These are phyloP conservation scores for Disparrhopalites patrizii DNA, from an alignment of 2,888 invertebrate species.

Conservation along the genomic window DNA sequence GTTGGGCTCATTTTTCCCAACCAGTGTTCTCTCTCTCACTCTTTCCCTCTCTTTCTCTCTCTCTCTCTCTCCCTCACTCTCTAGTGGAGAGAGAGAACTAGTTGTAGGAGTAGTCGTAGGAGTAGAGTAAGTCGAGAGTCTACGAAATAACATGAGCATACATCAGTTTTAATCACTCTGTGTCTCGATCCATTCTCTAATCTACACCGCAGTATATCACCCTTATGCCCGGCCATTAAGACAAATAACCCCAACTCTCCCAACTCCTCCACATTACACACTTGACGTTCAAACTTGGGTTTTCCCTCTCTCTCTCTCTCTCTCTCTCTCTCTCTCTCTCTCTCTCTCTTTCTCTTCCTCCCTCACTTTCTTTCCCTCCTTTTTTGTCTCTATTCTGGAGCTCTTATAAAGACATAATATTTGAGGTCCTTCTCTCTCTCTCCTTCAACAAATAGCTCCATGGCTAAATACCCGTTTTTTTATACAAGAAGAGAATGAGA, in stretches of 20 bases:
- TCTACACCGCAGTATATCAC: constrained; percentile 43
- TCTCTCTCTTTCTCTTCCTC: background rate
- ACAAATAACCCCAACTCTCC: constrained; percentile 27
- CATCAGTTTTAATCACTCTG: constrained; percentile 47
- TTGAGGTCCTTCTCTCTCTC: too few relatives aligned
- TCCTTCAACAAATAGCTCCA: background rate
- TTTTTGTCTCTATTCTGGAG: too few relatives aligned
- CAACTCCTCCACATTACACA: constrained; percentile 13
- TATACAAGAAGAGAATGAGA: too few relatives aligned
- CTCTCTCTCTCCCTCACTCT: too few relatives aligned
- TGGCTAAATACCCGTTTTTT: background rate
- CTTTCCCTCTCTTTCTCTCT: too few relatives aligned
- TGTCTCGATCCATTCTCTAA: constrained; percentile 44
- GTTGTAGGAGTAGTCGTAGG: too few relatives aligned
- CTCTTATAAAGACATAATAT: too few relatives aligned
- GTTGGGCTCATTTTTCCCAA: constrained; percentile 48
- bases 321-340: background rate
- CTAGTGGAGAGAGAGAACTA: constrained; percentile 17
- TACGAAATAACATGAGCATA: constrained; percentile 41
- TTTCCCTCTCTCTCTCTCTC: background rate
- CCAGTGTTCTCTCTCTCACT: constrained; percentile 23
- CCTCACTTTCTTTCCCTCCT: too few relatives aligned
- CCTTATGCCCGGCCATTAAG: constrained; percentile 29
- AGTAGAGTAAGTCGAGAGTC: too few relatives aligned
- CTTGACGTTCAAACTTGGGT: constrained; percentile 10